Evolutionary conservation across 2,797 vertebrate genomes (phyloP), one percentile per base, ranked within the genome.

Genomic region (Streptopelia turtur): DNA sequence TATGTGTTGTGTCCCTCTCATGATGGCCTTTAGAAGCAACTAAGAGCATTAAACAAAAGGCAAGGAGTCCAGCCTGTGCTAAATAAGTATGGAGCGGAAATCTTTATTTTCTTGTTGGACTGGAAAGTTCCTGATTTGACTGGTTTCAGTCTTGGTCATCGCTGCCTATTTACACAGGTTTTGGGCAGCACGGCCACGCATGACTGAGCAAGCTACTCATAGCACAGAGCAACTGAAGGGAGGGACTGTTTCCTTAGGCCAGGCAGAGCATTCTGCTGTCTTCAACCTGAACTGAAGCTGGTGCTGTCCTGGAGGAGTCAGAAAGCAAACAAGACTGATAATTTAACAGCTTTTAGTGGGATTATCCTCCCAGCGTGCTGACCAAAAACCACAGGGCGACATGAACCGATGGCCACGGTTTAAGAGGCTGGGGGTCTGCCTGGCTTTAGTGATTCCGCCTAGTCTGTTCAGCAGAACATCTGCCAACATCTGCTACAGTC

Each of bases 131-230:
- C 89, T 57, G 72, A 63, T 95, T 78, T 56, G 35, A 80, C 79
- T 64, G 37, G 71, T 96, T 96, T 97, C 94, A 84, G 80, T 69
- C 87, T 96, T 79, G 77, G 83, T 96, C 94, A 82, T 88, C 3
- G 0, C 55, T 81, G 61, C 87, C 37, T 70, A 87, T 80, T 91
- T 74, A 70, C 78, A 37, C 90, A 92, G 55, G 81, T 91, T 89
- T 78, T 22, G 83, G 76, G 56, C 57, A 85, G 61, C 3, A 25
- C 45, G 53, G 55, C 68, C 61, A 30, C 4, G 82, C 94, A 17
- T 90, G 94, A 95, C 87, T 81, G 90, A 90, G 83, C 93, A 50
- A 83, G 70, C n/a, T 64, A 16, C 77, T 90, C 55, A 37, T 31
- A n/a, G 41, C 45, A 22, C 0, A 30, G 64, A 83, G 79, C 53